These are phyloP conservation scores for Pithys albifrons DNA, from an alignment of 2,113 vertebrate species.

Conservation along the genomic window DNA sequence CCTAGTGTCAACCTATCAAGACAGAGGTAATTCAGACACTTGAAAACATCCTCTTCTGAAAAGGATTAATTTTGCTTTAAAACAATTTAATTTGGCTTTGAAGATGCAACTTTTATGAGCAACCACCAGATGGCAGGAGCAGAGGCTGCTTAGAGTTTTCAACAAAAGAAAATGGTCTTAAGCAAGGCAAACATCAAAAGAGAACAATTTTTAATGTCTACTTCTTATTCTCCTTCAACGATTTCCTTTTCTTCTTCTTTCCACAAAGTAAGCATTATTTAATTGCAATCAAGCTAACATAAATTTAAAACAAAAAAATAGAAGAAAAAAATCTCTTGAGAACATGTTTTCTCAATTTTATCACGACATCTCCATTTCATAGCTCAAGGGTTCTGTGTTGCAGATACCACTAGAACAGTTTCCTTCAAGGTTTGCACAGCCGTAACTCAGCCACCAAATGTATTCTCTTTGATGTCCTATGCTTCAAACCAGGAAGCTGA, in stretches of 20 bases:
- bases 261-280: background rate
- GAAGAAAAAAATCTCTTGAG: background rate
- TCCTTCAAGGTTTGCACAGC: conserved; percentile 23
- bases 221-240: background rate
- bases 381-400: background rate
- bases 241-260: background rate
- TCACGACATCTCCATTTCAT: conserved; percentile 20
- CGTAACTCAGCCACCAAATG: background rate
- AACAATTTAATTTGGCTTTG: conserved; percentile 51
- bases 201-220: background rate
- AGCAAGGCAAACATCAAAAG: background rate
- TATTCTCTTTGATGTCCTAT: background rate
- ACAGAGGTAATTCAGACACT: conserved; percentile 49
- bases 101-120: conserved; percentile 44
- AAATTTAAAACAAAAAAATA: background rate
- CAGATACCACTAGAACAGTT: background rate
- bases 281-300: background rate
- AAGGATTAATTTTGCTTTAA: conserved; percentile 62
- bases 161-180: conserved; percentile 61
- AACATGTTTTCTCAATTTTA: background rate
- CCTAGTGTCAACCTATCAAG: conserved; percentile 60
- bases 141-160: conserved; percentile 39
- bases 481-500: conserved; percentile 17
- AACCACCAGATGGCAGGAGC: conserved; percentile 81
- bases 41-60: conserved; percentile 27